Conservation (phyloP, 2,797 vertebrate species). For the Acanthornis magna region DNA sequence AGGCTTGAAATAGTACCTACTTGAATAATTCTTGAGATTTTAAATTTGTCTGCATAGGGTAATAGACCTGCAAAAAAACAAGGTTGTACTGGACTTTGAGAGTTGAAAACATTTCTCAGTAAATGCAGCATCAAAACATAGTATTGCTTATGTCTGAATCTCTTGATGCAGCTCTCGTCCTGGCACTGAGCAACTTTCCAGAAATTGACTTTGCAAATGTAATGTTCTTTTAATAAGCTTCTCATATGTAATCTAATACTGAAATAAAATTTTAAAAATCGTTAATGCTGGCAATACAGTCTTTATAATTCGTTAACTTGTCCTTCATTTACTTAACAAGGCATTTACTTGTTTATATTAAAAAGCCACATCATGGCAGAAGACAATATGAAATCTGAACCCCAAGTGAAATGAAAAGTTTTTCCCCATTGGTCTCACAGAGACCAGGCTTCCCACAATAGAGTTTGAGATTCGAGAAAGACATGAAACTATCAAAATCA, state of each 20-base stretch:
- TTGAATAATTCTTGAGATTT: background rate
- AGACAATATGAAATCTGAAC: background rate
- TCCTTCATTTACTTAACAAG: slow-evolving; percentile 46
- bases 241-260: slow-evolving; percentile 40
- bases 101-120: slow-evolving; percentile 8
- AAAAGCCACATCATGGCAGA: background rate
- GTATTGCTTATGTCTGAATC: background rate
- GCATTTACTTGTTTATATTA: slow-evolving; percentile 21
- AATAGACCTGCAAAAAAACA: background rate
- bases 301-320: slow-evolving; percentile 36
- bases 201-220: slow-evolving; percentile 36
- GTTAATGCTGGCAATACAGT: background rate
- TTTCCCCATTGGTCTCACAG: background rate
- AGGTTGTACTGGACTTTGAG: background rate
- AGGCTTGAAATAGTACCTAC: background rate
- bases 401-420: background rate
- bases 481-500: background rate
- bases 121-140: background rate
- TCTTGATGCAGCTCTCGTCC: background rate
- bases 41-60: background rate
- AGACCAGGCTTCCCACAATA: background rate
- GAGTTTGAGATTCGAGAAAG: background rate
- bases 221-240: slow-evolving; percentile 50
- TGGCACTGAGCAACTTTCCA: slow-evolving; percentile 5
- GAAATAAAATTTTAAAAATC: background rate